These are phyloP conservation scores for Polymixis lichenea DNA, from an alignment of 2,888 invertebrate species.

Conservation along the genomic window DNA sequence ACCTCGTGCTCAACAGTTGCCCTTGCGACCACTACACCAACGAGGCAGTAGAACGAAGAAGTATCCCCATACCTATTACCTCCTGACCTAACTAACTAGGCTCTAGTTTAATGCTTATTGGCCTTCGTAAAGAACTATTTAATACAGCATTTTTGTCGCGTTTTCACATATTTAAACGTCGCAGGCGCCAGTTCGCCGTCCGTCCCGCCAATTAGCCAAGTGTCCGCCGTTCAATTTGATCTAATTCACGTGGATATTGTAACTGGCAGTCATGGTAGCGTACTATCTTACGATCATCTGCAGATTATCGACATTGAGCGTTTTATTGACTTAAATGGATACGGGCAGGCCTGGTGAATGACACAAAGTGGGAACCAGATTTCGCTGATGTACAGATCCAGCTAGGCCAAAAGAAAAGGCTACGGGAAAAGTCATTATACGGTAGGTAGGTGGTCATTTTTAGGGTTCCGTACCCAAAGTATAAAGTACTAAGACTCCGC, in stretches of 20 bases:
- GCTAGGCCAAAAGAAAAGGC: neutral
- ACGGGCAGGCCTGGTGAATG: neutral
- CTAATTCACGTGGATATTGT: conserved; percentile 58
- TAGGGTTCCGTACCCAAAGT: too few species aligned
- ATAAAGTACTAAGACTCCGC: too few species aligned
- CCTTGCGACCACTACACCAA: too few species aligned
- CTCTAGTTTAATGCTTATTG: neutral
- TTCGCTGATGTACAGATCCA: neutral
- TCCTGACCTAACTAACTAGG: neutral
- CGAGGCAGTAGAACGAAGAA: too few species aligned
- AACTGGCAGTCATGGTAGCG: conserved; percentile 28
- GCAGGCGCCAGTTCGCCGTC: conserved; percentile 55
- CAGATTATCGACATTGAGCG: conserved; percentile 17
- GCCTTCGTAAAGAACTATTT: conserved; percentile 10
- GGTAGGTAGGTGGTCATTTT: too few species aligned
- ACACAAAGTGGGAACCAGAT: neutral
- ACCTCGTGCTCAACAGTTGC: too few species aligned
- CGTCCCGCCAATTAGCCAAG: conserved; percentile 52
- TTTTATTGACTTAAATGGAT: neutral
- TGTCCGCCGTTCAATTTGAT: conserved; percentile 52
- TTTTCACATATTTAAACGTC: conserved; percentile 32
- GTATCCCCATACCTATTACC: neutral
- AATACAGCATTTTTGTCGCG: conserved; percentile 42
- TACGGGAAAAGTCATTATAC: too few species aligned
- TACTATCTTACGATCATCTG: conserved; percentile 28